Evolutionary conservation across 2,888 invertebrate genomes (phyloP), one percentile per base, ranked within the genome.

Genomic region (Ennomos erosarius): DNA sequence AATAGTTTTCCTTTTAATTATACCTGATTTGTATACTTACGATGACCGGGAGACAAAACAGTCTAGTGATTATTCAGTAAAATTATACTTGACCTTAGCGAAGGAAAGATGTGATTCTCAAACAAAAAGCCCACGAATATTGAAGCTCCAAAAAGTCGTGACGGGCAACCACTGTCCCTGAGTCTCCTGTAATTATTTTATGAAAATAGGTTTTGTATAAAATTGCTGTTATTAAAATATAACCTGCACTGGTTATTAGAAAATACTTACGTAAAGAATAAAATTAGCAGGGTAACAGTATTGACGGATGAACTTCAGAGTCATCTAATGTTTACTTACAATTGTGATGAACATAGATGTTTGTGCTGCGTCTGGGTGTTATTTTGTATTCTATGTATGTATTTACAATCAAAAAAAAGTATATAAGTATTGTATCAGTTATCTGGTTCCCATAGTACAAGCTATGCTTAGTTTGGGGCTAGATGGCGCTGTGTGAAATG

Each of bases 111-210:
- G 43, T 35, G 49, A 40, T 54, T 53, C 37, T 33, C 44, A n/a
- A 26, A 35, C 16, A 40, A 52, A 57, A 12, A 43, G 49, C 38
- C 10, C 44, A 8, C 36, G 9, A 52, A 56, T 34, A 42, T 33
- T 44, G 43, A n/a, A 57, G 45, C 44, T 64, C 65, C 70, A 58
- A 59, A 68, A 53, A 55, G 47, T 55, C 59, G 59, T 60, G 59
- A 60, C 59, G 38, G 16, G 62, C 56, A 71, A 78, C 75, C 77
- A 43, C 72, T 70, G 75, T 57, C 76, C 77, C 70, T 79, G 79
- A 75, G 73, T 62, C 64, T 63, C 33, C 61, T 63, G 65, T 66
- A 48, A 54, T 63, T 47, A 40, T 56, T 57, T 55, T 44, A 54
- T n/a, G n/a, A 56, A 53, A 53, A 56, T 46, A 56, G 38, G 52